Percentiles rank a stretch among this genome's conserved stretches.
phyloP scores from a whole-genome alignment of 2,797 vertebrate species.

The Enteromius unitaeniatus region DNA sequence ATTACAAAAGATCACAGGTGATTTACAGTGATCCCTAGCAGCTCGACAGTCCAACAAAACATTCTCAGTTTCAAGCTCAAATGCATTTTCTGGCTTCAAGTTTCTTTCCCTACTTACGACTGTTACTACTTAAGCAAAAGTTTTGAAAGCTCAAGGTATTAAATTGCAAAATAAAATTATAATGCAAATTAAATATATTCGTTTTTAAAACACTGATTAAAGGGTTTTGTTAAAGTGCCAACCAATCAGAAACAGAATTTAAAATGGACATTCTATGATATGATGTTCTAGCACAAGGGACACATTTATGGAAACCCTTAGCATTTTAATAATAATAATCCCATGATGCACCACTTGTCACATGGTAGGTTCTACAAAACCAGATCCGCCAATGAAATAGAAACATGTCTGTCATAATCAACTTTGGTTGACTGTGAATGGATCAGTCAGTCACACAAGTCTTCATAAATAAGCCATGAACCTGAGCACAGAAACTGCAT shows the following conservation, averaged over 20 bases:
- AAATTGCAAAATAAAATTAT: background rate
- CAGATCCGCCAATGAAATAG: background rate
- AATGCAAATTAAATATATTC: background rate
- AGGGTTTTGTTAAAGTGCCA: slow-evolving; percentile 26
- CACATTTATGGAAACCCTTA: background rate
- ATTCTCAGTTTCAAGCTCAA: background rate
- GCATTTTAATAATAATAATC: background rate
- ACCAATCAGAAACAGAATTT: slow-evolving; percentile 44
- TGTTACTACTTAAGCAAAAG: no score
- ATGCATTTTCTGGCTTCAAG: slow-evolving; percentile 1
- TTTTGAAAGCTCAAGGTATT: background rate
- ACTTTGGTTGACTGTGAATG: background rate
- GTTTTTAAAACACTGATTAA: background rate
- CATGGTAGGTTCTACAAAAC: background rate
- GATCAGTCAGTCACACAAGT: slow-evolving; percentile 6
- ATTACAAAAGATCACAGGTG: slow-evolving; percentile 42
- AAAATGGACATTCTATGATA: background rate
- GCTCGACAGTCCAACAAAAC: slow-evolving; percentile 16
- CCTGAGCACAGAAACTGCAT: background rate
- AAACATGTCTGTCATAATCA: background rate
- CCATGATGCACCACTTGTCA: background rate
- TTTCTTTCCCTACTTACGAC: background rate
- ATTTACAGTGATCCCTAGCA: slow-evolving; percentile 42
- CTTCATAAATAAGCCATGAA: slow-evolving; percentile 19
- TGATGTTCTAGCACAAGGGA: background rate